Conservation (phyloP, 2,888 invertebrate species). For the Xanthorhoe spadicearia region DNA sequence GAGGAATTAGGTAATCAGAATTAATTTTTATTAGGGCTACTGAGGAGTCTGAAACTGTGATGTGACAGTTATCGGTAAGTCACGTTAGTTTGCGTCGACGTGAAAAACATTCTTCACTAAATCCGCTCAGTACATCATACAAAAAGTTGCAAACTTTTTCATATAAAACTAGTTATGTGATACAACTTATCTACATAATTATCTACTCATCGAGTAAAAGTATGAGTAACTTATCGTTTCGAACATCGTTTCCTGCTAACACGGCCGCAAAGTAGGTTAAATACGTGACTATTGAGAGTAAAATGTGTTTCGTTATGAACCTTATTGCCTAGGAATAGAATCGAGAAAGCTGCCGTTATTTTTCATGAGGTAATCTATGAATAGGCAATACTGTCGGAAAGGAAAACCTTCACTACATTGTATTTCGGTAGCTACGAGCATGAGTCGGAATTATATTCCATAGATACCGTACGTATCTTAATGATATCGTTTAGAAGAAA, state of each 20-base stretch:
- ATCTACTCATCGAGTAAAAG: constrained; percentile 23
- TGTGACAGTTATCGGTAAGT: no score
- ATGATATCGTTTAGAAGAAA: constrained; percentile 11
- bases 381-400: constrained; percentile 20
- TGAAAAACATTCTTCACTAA: constrained; percentile 4
- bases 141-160: constrained; percentile 40
- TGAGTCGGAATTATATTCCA: constrained; percentile 9
- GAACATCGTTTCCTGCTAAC: constrained; percentile 26
- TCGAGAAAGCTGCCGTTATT: constrained; percentile 11
- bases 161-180: constrained; percentile 24
- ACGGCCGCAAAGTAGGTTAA: constrained; percentile 29
- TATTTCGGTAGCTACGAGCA: constrained; percentile 17
- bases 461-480: constrained; percentile 19
- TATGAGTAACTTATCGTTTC: constrained; percentile 15
- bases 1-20: no score
- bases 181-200: no score
- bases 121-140: constrained; percentile 32
- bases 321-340: constrained; percentile 12
- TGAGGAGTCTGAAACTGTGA: no score
- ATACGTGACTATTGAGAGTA: constrained; percentile 17
- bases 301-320: constrained; percentile 6
- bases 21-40: no score
- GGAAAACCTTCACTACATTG: constrained; percentile 19
- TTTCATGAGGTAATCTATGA: constrained; percentile 27
- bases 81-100: no score